A percentile compares a stretch with the other conserved stretches of the same genome.
These are phyloP conservation scores for Ganaspis sp. DNA, from an alignment of 1,140 invertebrate species.

Conservation along the genomic window DNA sequence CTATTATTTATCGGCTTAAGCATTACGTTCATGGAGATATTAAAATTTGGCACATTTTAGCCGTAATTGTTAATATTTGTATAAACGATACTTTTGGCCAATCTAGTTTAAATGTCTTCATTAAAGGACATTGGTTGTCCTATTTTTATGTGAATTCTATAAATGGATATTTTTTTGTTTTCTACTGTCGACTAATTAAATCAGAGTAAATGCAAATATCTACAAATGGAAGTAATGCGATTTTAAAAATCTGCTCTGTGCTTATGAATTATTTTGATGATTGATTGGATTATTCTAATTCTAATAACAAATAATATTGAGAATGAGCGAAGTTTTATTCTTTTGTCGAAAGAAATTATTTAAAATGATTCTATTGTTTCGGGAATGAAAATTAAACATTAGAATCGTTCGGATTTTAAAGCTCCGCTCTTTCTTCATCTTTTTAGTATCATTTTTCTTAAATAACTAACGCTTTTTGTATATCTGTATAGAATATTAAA, in stretches of 20 bases:
- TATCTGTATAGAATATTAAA: neutral
- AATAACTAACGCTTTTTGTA: neutral
- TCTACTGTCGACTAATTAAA: neutral
- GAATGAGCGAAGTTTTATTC: too few relatives aligned
- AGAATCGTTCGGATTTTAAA: too few relatives aligned
- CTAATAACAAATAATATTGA: neutral
- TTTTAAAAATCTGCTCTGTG: neutral
- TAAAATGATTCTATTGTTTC: too few relatives aligned
- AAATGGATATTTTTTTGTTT: neutral
- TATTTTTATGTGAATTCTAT: neutral
- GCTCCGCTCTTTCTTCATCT: neutral
- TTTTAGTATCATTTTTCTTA: neutral
- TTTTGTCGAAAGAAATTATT: too few relatives aligned
- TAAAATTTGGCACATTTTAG: constrained; percentile 14
- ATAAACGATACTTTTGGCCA: constrained; percentile 17
- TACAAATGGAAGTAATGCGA: neutral
- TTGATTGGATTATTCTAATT: neutral
- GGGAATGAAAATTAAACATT: too few relatives aligned
- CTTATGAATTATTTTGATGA: constrained; percentile 8
- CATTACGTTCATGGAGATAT: constrained; percentile 23
- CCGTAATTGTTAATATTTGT: constrained; percentile 25
- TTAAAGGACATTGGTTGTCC: neutral
- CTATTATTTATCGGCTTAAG: neutral
- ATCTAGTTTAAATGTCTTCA: neutral
- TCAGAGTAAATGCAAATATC: constrained; percentile 18